Evolutionary conservation across 2,113 vertebrate species (phyloP), one percentile per base, ranked within the genome.

Genomic region (Gambusia holbrooki): DNA sequence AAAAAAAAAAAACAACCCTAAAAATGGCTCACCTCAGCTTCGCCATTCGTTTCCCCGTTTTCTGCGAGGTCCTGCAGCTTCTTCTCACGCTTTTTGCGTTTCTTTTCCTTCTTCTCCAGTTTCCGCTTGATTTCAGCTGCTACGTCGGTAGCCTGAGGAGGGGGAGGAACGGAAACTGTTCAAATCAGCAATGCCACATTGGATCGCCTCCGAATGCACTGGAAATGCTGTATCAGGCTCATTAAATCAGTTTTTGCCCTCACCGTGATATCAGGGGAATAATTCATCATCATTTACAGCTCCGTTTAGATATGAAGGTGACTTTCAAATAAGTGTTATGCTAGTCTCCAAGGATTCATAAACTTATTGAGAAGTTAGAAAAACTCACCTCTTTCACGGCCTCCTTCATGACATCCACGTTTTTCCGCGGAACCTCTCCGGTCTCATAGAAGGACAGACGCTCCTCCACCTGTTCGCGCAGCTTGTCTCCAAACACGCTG

Each of bases 171-270:
- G 1, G 0, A 4, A 27, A 5, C 0, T 48, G 1, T 14, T 17
- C 9, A 1, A 30, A 12, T 3, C 5, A 4, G 0, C 4, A 1
- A 2, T 4, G 2, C n/a, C 25, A 0, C 12, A 40, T 1, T 12
- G 5, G 1, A 48, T 1, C 17, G 5, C 0, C 2, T 1, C 1
- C 0, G n/a, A 0, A 5, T 3, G 4, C 8, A 4, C 1, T 0
- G 0, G 0, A 0, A 35, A 9, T 27, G 84, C 93, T 87, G 93
- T 25, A 93, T 99, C 97, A 98, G 97, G 89, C 97, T 98, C 97
- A 99, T 99, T 99, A 99, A 99, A 99, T 97, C 97, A 98, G 96
- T 93, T 93, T 94, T 83, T 12, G 92, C 98, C 96, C 94, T 95
- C 97, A 85, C 0, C 0, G 2, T 25, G 7, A 15, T 87, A 92